Conservation (phyloP, 2,113 vertebrate genomes). For the Albula glossodonta region DNA sequence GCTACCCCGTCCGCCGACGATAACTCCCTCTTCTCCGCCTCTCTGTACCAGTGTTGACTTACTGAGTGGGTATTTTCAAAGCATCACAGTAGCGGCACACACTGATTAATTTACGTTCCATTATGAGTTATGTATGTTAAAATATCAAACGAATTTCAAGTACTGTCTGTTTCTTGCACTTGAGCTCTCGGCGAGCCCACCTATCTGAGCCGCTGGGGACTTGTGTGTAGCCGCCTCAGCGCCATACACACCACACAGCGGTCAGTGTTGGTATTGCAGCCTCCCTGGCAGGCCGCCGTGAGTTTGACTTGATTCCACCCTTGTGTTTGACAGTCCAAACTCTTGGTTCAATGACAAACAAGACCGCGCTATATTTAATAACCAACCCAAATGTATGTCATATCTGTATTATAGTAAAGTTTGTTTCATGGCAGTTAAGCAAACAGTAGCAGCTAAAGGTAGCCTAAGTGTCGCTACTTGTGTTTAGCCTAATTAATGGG, state of each 20-base stretch:
- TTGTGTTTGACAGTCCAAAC: too few species aligned
- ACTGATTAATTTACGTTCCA: not conserved
- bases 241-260: not conserved
- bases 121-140: not conserved
- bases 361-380: too few species aligned
- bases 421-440: too few species aligned
- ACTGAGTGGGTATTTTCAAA: not conserved
- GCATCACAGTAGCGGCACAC: not conserved
- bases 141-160: not conserved
- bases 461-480: too few species aligned
- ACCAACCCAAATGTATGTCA: too few species aligned
- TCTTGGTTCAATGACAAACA: not conserved
- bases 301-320: too few species aligned
- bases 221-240: not conserved
- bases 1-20: not conserved
- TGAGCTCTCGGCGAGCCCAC: slow-evolving; percentile 7
- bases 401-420: too few species aligned
- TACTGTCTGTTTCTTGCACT: not conserved
- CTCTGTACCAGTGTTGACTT: not conserved
- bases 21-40: not conserved
- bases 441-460: too few species aligned
- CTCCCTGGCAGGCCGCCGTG: too few species aligned
- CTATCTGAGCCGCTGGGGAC: not conserved
- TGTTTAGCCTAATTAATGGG: too few species aligned
- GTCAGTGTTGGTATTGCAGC: not conserved